Evolutionary conservation across 1,140 invertebrate genomes (phyloP).

Genomic region (Trichonephila inaurata): DNA sequence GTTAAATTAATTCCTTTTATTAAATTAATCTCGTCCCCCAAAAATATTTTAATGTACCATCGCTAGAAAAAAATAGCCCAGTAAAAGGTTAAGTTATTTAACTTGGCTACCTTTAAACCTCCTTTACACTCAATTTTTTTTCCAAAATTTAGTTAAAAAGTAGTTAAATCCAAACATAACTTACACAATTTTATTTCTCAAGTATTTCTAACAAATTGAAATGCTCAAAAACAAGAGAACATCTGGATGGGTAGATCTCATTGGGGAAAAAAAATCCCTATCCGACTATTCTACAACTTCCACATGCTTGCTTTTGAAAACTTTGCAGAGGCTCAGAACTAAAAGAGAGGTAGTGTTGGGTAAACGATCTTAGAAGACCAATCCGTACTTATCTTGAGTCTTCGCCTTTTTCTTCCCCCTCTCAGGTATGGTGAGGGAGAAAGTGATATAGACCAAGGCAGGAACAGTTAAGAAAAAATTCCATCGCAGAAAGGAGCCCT

Average conservation of each 20-base stretch:
- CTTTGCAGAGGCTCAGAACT: not conserved
- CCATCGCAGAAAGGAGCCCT: not conserved
- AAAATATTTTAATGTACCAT: too few relatives aligned
- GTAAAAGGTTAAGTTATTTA: not conserved
- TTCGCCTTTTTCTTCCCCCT: not conserved
- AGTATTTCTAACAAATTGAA: not conserved
- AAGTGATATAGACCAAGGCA: slow-evolving; percentile 48
- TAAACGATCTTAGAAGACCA: slow-evolving; percentile 59
- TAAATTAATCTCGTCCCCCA: too few relatives aligned
- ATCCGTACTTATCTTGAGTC: slow-evolving; percentile 54
- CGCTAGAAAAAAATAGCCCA: too few relatives aligned
- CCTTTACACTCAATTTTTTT: not conserved
- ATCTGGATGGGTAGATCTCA: not conserved
- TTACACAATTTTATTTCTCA: not conserved
- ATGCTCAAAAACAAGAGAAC: not conserved
- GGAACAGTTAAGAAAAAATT: slow-evolving; percentile 14
- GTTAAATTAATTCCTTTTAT: too few relatives aligned
- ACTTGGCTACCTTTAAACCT: not conserved
- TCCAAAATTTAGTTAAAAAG: not conserved
- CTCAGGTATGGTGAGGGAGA: not conserved
- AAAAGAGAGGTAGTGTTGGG: slow-evolving; percentile 15
- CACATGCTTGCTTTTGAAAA: not conserved
- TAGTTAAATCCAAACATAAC: not conserved
- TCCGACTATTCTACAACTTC: not conserved
- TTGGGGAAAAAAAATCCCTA: not conserved